Evolutionary conservation across 2,888 invertebrate genomes (phyloP).

Genomic region (Nephrotoma flavescens): DNA sequence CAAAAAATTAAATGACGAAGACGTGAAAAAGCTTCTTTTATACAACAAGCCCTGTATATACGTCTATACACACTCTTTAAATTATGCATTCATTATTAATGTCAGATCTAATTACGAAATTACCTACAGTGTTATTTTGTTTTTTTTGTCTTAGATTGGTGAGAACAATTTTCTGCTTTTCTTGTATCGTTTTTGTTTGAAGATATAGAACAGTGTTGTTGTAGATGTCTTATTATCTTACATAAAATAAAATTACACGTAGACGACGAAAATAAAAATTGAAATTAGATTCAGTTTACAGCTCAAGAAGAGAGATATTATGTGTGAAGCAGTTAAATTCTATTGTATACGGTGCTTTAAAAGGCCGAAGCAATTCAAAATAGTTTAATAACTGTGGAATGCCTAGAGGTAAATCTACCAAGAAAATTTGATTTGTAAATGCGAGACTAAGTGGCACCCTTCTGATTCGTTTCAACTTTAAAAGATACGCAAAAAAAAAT

Average conservation of each 20-base stretch:
- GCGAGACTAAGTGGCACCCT: too few relatives aligned
- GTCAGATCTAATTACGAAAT: background rate
- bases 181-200: background rate
- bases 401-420: too few relatives aligned
- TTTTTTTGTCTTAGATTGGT: background rate
- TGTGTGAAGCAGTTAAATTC: background rate
- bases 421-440: too few relatives aligned
- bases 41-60: background rate
- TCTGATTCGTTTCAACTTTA: too few relatives aligned
- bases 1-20: background rate
- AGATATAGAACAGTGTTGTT: background rate
- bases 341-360: background rate
- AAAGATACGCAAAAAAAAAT: too few relatives aligned
- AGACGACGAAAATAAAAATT: background rate
- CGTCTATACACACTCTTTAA: background rate
- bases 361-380: background rate
- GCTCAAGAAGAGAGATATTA: background rate
- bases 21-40: background rate
- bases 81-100: background rate
- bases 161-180: background rate
- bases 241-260: background rate
- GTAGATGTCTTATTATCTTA: background rate
- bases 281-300: background rate
- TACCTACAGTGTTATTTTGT: background rate
- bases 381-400: background rate